Percentiles rank a stretch among this genome's conserved stretches.
Conservation (phyloP, 2,888 invertebrate species). For the Neoscelio sp. region DNA sequence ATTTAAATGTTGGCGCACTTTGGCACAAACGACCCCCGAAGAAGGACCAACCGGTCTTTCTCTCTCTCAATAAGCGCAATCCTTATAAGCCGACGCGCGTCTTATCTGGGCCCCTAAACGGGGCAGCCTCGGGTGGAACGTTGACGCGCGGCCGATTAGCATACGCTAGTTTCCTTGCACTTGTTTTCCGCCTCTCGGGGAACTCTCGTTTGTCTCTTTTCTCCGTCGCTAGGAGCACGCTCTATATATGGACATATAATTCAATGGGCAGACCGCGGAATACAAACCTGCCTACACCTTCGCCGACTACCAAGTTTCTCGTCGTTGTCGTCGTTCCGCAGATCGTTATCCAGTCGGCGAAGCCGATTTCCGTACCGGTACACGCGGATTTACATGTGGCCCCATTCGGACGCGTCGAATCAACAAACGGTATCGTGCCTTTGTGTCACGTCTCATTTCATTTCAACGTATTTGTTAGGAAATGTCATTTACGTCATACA, state of each 20-base stretch:
- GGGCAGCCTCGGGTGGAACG: conserved; percentile 65
- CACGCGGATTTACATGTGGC: background rate
- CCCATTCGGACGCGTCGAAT: too few species aligned
- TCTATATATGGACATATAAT: conserved; percentile 65
- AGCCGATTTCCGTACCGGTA: background rate
- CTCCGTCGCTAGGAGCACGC: conserved; percentile 45
- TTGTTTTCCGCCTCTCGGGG: conserved; percentile 58
- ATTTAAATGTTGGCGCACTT: conserved; percentile 60
- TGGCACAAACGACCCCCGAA: conserved; percentile 53
- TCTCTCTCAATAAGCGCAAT: conserved; percentile 53
- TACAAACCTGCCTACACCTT: conserved; percentile 51
- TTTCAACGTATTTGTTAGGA: too few species aligned
- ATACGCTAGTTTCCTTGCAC: conserved; percentile 73
- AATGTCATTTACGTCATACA: too few species aligned
- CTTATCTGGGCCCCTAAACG: conserved; percentile 71
- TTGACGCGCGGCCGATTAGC: conserved; percentile 75
- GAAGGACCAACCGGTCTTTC: conserved; percentile 33
- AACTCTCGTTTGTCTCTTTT: conserved; percentile 63
- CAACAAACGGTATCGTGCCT: too few species aligned
- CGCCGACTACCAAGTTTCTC: conserved; percentile 15
- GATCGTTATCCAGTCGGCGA: conserved; percentile 28
- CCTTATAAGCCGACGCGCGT: conserved; percentile 54
- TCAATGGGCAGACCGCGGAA: conserved; percentile 49
- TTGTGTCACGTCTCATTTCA: too few species aligned
- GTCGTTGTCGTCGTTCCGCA: conserved; percentile 2